A percentile compares a stretch with the other conserved stretches of the same genome.
These are phyloP conservation scores for Casuarius casuarius DNA, from an alignment of 2,113 vertebrate species.

Conservation along the genomic window DNA sequence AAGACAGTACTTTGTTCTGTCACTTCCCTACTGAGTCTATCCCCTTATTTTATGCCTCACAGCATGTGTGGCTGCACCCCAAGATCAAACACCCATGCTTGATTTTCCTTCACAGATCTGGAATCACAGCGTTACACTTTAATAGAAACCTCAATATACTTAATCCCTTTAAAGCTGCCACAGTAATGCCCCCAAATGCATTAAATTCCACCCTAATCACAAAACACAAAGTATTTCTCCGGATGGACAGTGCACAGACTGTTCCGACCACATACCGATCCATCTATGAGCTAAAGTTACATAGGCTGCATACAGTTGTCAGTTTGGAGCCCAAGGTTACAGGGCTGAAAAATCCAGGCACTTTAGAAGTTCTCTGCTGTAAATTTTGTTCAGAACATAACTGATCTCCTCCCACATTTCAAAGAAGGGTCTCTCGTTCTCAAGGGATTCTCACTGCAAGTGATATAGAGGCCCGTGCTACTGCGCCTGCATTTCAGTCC, in stretches of 20 bases:
- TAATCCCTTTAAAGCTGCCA: constrained; percentile 69
- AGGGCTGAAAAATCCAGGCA: neutral
- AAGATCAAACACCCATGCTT: constrained; percentile 73
- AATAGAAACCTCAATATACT: constrained; percentile 65
- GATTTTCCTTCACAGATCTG: constrained; percentile 74
- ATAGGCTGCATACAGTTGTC: neutral
- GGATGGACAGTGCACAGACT: constrained; percentile 10
- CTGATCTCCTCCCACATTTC: neutral
- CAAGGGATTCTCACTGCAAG: neutral
- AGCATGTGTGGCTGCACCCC: constrained; percentile 69
- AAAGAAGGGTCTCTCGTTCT: neutral
- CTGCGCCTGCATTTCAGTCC: neutral
- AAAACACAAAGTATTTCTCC: constrained; percentile 51
- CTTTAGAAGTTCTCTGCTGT: neutral
- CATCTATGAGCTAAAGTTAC: constrained; percentile 4
- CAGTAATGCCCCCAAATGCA: constrained; percentile 57
- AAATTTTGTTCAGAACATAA: neutral
- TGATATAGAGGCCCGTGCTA: neutral
- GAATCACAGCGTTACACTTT: constrained; percentile 70
- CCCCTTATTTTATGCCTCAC: constrained; percentile 73
- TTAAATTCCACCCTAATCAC: constrained; percentile 57
- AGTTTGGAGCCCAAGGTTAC: neutral
- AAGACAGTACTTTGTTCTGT: constrained; percentile 73
- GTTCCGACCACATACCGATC: constrained; percentile 32
- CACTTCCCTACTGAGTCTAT: constrained; percentile 71